Conservation (phyloP, 2,797 vertebrate genomes). For the Coreius guichenoti region DNA sequence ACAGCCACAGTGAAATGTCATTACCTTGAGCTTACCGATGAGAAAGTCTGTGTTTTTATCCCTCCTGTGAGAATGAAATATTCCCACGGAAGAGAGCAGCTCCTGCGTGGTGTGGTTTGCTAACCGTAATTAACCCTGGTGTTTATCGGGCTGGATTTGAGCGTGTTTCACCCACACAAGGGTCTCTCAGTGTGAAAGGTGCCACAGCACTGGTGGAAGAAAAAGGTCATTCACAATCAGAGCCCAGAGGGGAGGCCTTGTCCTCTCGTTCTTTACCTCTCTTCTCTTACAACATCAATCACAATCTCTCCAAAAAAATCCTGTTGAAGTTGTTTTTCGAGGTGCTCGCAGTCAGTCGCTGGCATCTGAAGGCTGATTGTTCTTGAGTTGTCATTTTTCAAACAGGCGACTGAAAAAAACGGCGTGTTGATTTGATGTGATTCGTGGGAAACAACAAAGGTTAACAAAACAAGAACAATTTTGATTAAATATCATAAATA, state of each 20-base stretch:
- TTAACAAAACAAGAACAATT: neutral
- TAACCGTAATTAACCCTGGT: constrained; percentile 75
- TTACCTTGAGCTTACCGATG: constrained; percentile 13
- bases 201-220: constrained; percentile 69
- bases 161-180: constrained; percentile 72
- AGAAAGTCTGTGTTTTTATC: constrained; percentile 39
- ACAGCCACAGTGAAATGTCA: constrained; percentile 1
- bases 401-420: constrained; percentile 29
- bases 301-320: constrained; percentile 61
- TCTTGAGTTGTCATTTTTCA: constrained; percentile 60
- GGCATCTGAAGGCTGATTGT: constrained; percentile 54
- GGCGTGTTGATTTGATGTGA: neutral
- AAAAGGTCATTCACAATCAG: constrained; percentile 79
- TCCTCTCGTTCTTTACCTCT: constrained; percentile 41
- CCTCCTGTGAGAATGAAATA: constrained; percentile 58
- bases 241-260: constrained; percentile 68
- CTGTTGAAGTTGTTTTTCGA: neutral
- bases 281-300: constrained; percentile 65
- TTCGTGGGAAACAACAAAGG: neutral
- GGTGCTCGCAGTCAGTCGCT: constrained; percentile 60
- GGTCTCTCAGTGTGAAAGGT: constrained; percentile 74
- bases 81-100: constrained; percentile 62
- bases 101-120: constrained; percentile 69
- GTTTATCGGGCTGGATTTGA: constrained; percentile 74
- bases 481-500: neutral